phyloP scores from a whole-genome alignment of 2,113 vertebrate species.

The Poicephalus gulielmi region DNA sequence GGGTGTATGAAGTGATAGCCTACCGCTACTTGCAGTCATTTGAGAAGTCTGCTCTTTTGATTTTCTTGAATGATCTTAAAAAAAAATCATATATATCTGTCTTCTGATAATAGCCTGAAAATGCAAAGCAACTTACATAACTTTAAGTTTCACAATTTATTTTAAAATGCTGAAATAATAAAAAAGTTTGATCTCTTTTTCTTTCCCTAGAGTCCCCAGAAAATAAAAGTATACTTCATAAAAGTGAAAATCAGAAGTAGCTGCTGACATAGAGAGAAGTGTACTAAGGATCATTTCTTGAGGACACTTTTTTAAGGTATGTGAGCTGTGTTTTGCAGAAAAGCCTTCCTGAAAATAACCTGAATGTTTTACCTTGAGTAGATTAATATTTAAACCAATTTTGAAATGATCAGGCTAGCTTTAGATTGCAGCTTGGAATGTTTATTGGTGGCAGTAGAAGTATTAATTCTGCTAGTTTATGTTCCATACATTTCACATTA shows the following conservation, averaged over 20 bases:
- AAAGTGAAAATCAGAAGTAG: not conserved
- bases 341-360: not conserved
- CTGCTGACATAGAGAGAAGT: not conserved
- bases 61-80: not conserved
- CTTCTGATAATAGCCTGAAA: not conserved
- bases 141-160: not conserved
- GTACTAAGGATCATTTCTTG: not conserved
- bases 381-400: not conserved
- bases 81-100: not conserved
- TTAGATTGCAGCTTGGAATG: not conserved
- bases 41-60: not conserved
- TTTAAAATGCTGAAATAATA: not conserved
- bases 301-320: constrained; percentile 23
- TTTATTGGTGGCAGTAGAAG: not conserved
- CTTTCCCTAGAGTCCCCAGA: not conserved
- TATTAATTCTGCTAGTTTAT: not conserved
- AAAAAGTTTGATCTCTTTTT: not conserved
- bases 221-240: not conserved
- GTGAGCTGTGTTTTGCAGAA: not conserved
- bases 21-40: not conserved
- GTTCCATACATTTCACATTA: not conserved
- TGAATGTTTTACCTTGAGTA: not conserved
- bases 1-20: not conserved
- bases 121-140: not conserved
- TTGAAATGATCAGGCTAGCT: not conserved